A percentile compares a stretch with the other conserved stretches of the same genome.
These are phyloP conservation scores for Metallyticus violacea DNA, from an alignment of 2,888 invertebrate genomes.

Conservation along the genomic window DNA sequence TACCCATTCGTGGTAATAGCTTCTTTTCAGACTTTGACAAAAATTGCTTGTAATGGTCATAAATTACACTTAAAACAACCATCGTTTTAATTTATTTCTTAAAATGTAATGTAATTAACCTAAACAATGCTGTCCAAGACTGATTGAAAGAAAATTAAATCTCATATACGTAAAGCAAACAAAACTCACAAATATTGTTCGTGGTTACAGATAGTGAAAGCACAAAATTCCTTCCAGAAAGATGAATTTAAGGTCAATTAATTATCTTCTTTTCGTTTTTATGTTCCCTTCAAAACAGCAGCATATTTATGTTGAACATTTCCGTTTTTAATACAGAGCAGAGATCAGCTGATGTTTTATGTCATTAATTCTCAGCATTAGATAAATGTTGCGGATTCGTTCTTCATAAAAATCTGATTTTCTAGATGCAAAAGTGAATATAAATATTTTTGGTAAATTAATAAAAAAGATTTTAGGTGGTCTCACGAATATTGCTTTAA, in stretches of 20 bases:
- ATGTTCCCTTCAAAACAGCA: no score
- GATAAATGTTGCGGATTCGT: not conserved
- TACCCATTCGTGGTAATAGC: not conserved
- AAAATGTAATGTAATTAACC: not conserved
- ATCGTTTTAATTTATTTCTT: not conserved
- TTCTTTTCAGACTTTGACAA: not conserved
- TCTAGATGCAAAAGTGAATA: not conserved
- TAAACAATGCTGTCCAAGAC: not conserved
- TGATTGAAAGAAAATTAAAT: not conserved
- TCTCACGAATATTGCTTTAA: not conserved
- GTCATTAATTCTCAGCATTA: not conserved
- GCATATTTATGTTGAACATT: not conserved
- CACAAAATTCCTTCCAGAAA: slow-evolving; percentile 6
- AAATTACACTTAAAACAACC: no score
- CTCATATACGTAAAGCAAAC: slow-evolving; percentile 1
- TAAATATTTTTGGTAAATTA: not conserved
- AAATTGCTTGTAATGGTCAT: not conserved
- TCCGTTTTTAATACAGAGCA: not conserved
- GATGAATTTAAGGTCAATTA: not conserved
- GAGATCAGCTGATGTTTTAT: not conserved
- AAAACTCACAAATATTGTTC: not conserved
- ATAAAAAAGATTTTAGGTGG: not conserved
- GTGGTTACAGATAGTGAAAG: not conserved
- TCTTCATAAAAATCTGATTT: not conserved
- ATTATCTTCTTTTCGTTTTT: not conserved